phyloP scores from a whole-genome alignment of 2,797 vertebrate species.

The Margarornis squamiger region DNA sequence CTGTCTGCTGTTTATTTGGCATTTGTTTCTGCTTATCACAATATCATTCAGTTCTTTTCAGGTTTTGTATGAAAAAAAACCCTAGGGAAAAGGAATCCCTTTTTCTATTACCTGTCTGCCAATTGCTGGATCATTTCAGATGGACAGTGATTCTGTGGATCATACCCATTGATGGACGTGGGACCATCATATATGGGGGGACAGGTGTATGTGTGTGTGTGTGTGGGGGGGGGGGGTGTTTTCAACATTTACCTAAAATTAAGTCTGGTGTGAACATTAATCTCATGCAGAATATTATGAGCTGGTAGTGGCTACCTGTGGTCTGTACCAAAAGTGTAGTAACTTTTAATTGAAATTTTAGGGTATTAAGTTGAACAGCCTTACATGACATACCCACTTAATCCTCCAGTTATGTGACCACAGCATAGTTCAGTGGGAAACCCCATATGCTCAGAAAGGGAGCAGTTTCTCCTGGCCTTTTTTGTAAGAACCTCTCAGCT shows the following conservation, averaged over 20 bases:
- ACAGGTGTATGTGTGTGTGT: rapidly evolving
- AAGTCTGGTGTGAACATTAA: not conserved
- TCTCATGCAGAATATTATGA: not conserved
- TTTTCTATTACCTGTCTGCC: not conserved
- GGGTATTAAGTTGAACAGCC: not conserved
- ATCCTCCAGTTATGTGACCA: not conserved
- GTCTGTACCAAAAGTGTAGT: not conserved
- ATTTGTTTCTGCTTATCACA: not conserved
- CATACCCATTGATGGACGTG: not conserved
- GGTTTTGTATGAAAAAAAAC: not conserved
- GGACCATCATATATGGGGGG: not conserved
- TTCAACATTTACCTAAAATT: not conserved
- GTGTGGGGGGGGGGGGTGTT: too few species aligned
- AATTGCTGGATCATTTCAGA: not conserved
- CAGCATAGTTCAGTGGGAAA: not conserved
- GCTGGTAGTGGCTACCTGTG: not conserved
- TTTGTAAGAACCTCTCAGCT: not conserved
- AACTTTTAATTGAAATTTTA: not conserved
- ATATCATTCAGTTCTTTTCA: not conserved
- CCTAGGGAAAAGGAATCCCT: not conserved
- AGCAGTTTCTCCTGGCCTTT: not conserved
- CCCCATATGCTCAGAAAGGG: not conserved
- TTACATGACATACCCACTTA: not conserved
- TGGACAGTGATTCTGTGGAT: not conserved
- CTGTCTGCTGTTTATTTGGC: not conserved